Percentiles rank a stretch among this genome's conserved stretches.
These are phyloP conservation scores for Platycheirus albimanus DNA, from an alignment of 2,888 invertebrate genomes.

Conservation along the genomic window DNA sequence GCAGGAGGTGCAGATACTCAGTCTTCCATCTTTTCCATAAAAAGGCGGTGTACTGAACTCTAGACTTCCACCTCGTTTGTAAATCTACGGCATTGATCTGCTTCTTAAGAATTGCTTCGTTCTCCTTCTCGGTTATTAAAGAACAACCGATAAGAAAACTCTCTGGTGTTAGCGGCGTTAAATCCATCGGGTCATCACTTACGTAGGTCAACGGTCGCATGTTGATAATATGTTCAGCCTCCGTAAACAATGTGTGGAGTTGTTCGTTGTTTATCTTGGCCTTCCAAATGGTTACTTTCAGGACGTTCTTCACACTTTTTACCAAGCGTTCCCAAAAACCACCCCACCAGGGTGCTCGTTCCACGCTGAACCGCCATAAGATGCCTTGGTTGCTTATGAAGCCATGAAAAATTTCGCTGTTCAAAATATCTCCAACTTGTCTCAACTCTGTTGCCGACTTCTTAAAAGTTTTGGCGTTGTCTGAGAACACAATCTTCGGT, in stretches of 20 bases:
- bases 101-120: not conserved
- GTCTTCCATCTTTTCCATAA: slow-evolving; percentile 22
- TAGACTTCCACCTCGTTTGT: not conserved
- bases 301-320: not conserved
- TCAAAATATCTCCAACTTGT: not conserved
- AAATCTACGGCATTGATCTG: no score
- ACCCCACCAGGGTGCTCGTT: slow-evolving; percentile 13
- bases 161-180: not conserved
- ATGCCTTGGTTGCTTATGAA: not conserved
- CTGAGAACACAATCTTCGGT: not conserved
- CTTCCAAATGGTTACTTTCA: not conserved
- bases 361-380: not conserved
- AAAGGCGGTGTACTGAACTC: slow-evolving; percentile 14
- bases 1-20: slow-evolving; percentile 5
- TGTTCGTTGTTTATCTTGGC: slow-evolving; percentile 3
- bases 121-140: not conserved
- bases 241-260: not conserved
- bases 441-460: not conserved
- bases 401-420: not conserved
- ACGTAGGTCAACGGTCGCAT: slow-evolving; percentile 4
- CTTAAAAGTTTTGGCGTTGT: slow-evolving; percentile 17
- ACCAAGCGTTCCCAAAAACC: slow-evolving; percentile 6
- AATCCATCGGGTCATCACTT: not conserved
- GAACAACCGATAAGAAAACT: slow-evolving; percentile 7
- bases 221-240: slow-evolving; percentile 12